Evolutionary conservation across 1,140 invertebrate species (phyloP).

Genomic region (Brachionus asplanchnoidis): DNA sequence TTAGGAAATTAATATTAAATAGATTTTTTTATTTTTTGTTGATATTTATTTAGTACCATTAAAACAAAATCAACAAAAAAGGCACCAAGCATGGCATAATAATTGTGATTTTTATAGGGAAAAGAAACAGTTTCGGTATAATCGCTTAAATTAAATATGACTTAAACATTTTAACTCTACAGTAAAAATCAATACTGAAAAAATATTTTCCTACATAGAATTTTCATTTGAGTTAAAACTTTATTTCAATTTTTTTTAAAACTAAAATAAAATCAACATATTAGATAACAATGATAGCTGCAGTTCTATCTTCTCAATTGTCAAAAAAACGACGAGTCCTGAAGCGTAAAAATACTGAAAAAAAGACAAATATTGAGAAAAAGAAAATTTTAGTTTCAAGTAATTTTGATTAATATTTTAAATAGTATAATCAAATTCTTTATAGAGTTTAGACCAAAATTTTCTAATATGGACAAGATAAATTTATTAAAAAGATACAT

Average conservation of each 20-base stretch:
- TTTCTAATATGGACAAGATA: slow-evolving; percentile 11
- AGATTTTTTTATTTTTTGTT: background rate
- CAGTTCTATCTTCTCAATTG: background rate
- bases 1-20: background rate
- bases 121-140: background rate
- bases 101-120: background rate
- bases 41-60: background rate
- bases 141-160: background rate
- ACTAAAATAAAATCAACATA: background rate
- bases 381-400: background rate
- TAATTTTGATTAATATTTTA: background rate
- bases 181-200: slow-evolving; percentile 12
- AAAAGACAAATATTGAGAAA: background rate
- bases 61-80: background rate
- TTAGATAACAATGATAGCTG: slow-evolving; percentile 1
- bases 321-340: background rate
- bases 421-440: background rate
- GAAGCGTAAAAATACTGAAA: background rate
- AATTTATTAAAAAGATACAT: slow-evolving; percentile 20
- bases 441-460: background rate
- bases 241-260: background rate
- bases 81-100: background rate
- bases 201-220: background rate
- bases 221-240: background rate
- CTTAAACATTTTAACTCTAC: background rate